Conservation (phyloP, 2,113 vertebrate species). For the Ranitomeya variabilis region DNA sequence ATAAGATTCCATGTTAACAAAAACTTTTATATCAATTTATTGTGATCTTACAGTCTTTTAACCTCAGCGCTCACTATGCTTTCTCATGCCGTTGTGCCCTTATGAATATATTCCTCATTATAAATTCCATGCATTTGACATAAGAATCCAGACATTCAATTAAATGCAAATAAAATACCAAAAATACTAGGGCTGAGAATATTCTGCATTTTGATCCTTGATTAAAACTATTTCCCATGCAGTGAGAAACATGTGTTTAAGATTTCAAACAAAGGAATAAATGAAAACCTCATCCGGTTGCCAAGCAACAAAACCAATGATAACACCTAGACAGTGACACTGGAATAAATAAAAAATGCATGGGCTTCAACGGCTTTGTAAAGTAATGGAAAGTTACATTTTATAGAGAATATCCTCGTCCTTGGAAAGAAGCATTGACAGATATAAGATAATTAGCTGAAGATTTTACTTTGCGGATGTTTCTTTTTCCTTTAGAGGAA, state of each 20-base stretch:
- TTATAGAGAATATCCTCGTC: background rate
- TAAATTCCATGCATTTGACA: background rate
- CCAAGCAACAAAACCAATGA: conserved; percentile 32
- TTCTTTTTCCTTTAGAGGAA: too few relatives aligned
- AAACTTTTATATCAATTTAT: too few relatives aligned
- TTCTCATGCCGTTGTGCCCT: background rate
- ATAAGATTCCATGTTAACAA: too few relatives aligned
- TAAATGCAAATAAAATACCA: background rate
- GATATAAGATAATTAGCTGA: background rate
- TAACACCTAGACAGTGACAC: conserved; percentile 36
- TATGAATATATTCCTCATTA: background rate
- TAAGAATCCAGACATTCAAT: background rate
- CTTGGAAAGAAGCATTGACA: background rate
- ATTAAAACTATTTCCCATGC: conserved; percentile 13
- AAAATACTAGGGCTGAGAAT: background rate
- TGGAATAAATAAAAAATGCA: conserved; percentile 30
- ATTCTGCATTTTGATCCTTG: background rate
- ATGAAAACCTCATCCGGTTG: conserved; percentile 16
- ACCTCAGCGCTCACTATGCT: background rate
- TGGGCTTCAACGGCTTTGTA: background rate
- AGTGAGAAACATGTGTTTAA: background rate
- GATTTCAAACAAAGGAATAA: conserved; percentile 16
- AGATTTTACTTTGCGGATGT: background rate
- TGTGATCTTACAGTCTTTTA: background rate
- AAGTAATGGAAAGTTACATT: background rate